phyloP scores from a whole-genome alignment of 2,113 vertebrate genomes.

The Lucifuga dentata region DNA sequence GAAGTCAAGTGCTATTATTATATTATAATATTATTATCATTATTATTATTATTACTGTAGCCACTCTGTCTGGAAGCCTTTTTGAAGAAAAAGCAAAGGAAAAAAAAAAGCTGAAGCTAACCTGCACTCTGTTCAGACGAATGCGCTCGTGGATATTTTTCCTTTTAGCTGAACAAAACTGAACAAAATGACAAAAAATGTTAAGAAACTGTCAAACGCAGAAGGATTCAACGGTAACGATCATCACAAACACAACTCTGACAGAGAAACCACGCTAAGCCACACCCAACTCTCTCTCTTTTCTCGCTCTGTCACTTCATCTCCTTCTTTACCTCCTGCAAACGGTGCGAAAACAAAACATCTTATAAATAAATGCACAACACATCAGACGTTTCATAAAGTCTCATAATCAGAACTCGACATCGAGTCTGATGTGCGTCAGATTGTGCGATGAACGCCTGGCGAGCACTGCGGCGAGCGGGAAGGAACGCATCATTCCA shows the following conservation, averaged over 20 bases:
- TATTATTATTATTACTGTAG: slow-evolving; percentile 62
- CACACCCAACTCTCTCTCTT: slow-evolving; percentile 50
- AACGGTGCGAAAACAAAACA: too few relatives aligned
- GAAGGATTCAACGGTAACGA: slow-evolving; percentile 60
- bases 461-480: too few relatives aligned
- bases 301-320: slow-evolving; percentile 16
- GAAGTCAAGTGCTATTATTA: slow-evolving; percentile 76
- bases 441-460: too few relatives aligned
- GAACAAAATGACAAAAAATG: slow-evolving; percentile 22
- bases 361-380: too few relatives aligned
- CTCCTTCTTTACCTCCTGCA: too few relatives aligned
- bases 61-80: slow-evolving; percentile 70
- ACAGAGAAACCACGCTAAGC: slow-evolving; percentile 54
- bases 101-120: slow-evolving; percentile 45
- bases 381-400: too few relatives aligned
- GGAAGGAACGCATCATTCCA: too few relatives aligned
- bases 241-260: slow-evolving; percentile 45
- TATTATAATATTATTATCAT: slow-evolving; percentile 41
- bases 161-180: slow-evolving; percentile 57
- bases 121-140: slow-evolving; percentile 66
- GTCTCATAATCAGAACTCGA: too few relatives aligned
- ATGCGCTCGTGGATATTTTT: slow-evolving; percentile 65
- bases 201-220: slow-evolving; percentile 39
- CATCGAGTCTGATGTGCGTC: too few relatives aligned
- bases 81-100: slow-evolving; percentile 58